Evolutionary conservation across 1,140 invertebrate genomes (phyloP), one percentile per base, ranked within the genome.

Genomic region (Neodiprion pinetum): DNA sequence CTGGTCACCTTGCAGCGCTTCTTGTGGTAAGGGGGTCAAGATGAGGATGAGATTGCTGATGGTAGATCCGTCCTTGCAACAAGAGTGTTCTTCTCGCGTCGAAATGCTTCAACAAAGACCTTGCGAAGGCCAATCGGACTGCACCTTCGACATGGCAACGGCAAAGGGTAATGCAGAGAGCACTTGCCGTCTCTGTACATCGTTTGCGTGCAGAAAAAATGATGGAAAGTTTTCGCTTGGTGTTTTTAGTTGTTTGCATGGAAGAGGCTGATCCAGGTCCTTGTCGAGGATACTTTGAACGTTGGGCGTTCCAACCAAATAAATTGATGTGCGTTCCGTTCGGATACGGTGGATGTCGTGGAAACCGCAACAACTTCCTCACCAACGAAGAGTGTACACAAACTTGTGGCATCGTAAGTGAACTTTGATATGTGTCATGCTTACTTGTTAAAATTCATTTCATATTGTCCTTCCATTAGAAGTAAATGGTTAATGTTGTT

Each of bases 351-450:
- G 97, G 97, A 67, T 98, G 97, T 82, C 90, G 94, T 65, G 96
- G 96, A n/a, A 97, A 95, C 85, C 91, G 91, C 80, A 98, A 98
- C 85, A 97, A 97, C 88, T 98, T 97, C 88, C 88, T 94, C 72
- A 93, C 92, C 2, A 90, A 92, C 61, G 90, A 93, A 48, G 95
- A 97, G 80, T 97, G 96, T 83, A 90, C 90, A 67, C 90, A 90
- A 75, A 92, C 92, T n/a, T 97, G 96, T 78, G 84, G 87, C 8
- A 85, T 91, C 23, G 87, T 93, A 23, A 89, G 90, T 79, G 14
- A 61, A 72, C 9, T 9, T 73, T 72, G 61, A 21, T 9, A 14
- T 67, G 1, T 47, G 1, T 7, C 28, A 12, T 40, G 28, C 28
- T 40, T 40, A 40, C 28, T 40, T 40, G 28, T 40, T 5, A 40